These are phyloP conservation scores for Lethenteron camtschaticum DNA, from an alignment of 2,113 vertebrate genomes.

Conservation along the genomic window DNA sequence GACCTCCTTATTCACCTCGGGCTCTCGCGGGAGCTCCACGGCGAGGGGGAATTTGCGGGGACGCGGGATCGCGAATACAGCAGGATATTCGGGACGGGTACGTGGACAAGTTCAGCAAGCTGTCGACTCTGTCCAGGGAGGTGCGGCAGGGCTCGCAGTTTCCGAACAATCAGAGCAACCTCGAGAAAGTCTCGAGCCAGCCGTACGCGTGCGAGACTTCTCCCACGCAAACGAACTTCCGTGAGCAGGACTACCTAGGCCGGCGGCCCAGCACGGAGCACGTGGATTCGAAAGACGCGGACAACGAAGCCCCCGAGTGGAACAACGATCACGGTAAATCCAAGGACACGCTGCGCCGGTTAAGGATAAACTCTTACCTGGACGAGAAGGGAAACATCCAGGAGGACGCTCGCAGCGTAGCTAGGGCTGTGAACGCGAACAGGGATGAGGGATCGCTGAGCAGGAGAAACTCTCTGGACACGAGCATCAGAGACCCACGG, in stretches of 20 bases:
- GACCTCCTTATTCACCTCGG: background rate
- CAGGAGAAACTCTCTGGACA: no score
- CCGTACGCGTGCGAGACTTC: constrained; percentile 1
- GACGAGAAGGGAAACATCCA: background rate
- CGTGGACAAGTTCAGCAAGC: background rate
- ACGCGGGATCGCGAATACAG: background rate
- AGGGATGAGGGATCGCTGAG: background rate
- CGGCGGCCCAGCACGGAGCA: background rate
- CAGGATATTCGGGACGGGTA: background rate
- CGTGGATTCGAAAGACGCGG: background rate
- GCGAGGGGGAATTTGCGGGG: background rate
- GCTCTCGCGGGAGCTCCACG: background rate
- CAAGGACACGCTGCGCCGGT: background rate
- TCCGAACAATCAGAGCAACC: background rate
- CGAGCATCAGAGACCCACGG: no score
- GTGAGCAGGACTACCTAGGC: background rate
- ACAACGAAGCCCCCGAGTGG: background rate
- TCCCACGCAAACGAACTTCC: constrained; percentile 6
- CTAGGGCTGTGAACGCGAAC: background rate
- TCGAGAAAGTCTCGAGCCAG: background rate
- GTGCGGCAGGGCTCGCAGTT: constrained; percentile 4
- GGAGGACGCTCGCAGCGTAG: background rate
- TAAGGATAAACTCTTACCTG: background rate
- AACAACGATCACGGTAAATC: background rate
- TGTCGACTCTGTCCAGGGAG: constrained; percentile 1